Percentiles rank a stretch among this genome's conserved stretches.
Evolutionary conservation across 2,113 vertebrate genomes (phyloP).

Genomic region (Rissa tridactyla): DNA sequence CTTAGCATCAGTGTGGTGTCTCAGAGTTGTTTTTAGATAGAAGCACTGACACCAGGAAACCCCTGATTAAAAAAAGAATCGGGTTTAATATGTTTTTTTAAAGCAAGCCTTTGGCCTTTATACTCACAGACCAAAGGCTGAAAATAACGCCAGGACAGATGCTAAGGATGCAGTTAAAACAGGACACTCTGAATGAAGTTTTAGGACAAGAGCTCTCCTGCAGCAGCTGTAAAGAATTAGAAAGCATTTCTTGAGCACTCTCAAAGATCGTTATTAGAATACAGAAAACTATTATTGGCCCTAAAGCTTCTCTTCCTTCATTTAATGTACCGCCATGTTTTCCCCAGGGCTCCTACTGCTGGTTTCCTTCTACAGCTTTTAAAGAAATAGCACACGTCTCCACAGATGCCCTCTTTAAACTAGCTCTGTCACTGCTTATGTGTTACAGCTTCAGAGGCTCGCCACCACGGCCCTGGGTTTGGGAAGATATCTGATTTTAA

Average conservation of each 20-base stretch:
- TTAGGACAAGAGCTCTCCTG: neutral
- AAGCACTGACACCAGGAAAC: neutral
- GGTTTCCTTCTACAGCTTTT: neutral
- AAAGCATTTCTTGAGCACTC: neutral
- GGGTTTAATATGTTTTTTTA: neutral
- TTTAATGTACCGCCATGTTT: neutral
- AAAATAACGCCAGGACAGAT: neutral
- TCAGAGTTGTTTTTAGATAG: neutral
- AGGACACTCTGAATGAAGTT: neutral
- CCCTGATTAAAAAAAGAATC: neutral
- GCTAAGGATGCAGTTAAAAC: neutral
- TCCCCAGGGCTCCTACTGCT: neutral
- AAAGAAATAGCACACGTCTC: neutral
- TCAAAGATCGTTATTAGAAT: neutral
- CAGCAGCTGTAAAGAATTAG: neutral
- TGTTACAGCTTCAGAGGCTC: neutral
- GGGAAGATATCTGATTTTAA: neutral
- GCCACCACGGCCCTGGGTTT: neutral
- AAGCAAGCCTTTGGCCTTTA: neutral
- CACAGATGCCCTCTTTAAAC: neutral
- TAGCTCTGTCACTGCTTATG: neutral
- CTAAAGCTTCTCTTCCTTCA: neutral
- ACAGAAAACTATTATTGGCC: neutral
- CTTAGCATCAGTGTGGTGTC: neutral
- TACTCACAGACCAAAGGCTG: neutral